Base-by-base conservation (phyloP, 1,140 invertebrate species). In the Solenopsis invicta region DNA sequence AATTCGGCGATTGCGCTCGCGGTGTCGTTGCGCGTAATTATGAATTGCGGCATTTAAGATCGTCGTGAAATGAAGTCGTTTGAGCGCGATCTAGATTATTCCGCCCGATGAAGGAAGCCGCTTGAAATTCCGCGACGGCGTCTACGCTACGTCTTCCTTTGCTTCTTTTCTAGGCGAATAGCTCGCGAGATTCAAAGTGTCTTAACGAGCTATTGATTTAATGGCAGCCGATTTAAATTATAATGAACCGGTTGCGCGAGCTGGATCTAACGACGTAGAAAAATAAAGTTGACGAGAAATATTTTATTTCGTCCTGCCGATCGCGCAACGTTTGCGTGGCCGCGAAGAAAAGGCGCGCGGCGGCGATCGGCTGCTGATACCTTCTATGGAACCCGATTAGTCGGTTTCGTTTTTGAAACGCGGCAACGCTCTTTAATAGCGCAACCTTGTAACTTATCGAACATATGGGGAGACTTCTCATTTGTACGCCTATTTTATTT, bases 121-220 rank as follows among this genome's bases (percentile, higher is more conserved):
- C 5, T 82, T 12, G 21, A 59, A 41, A 84, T 59, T 74, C 16
- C 80, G 62, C 13, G n/a, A 62, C 3, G 24, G 41, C 13, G 21
- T 21, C 5, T 34, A n/a, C 34, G 12, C 1, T 4, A 4, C n/a
- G 16, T 66, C 12, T 52, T 37, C 16, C 5, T 45, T 3, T 4
- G 2, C 16, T 29, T 52, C n/a, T 50, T 84, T 34, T 37, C 18
- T 75, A 84, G 21, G 48, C 50, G 56, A 86, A 86, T 54, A 56
- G n/a, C 45, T 64, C 16, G 54, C 16, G 54, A 37, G 45, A 9
- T 67, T 67, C 59, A 59, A 69, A 86, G 67, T 87, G 77, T 72
- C 21, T 37, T 87, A 84, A 87, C 61, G 50, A 87, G 80, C 52
- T 50, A 82, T 84, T 67, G 59, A 87, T 84, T 87, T 75, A 74